phyloP scores from a whole-genome alignment of 2,888 invertebrate genomes.

The Odontothrips loti region DNA sequence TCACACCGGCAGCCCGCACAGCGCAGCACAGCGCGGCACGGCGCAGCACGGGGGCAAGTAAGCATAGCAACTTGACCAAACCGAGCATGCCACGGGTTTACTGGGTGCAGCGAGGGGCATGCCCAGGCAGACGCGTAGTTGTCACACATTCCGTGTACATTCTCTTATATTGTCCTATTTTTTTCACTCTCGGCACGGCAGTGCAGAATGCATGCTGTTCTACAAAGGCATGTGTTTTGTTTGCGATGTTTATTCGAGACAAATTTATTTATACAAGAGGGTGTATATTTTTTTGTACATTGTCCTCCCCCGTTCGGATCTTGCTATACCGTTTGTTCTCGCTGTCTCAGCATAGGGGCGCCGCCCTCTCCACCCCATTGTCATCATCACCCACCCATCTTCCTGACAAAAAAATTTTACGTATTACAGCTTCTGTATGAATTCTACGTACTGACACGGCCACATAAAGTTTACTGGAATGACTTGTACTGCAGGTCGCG shows the following conservation, averaged over 20 bases:
- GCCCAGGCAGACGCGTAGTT: neutral
- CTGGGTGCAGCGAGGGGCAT: neutral
- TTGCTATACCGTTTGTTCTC: no score
- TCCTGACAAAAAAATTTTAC: neutral
- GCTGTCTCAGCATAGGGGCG: neutral
- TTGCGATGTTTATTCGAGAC: no score
- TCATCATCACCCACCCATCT: neutral
- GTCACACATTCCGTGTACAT: neutral
- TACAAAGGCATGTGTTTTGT: no score
- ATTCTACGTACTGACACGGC: neutral
- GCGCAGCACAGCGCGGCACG: neutral
- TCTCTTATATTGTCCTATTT: no score
- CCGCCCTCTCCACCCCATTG: neutral
- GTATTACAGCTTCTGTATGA: no score
- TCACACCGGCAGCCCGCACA: neutral
- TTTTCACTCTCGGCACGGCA: no score
- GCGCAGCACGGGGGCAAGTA: slow-evolving; percentile 20
- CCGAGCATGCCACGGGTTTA: neutral
- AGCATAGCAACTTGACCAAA: neutral
- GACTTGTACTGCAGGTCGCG: neutral
- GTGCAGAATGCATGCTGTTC: no score
- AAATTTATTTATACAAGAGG: no score
- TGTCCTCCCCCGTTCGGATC: no score
- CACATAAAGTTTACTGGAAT: neutral
- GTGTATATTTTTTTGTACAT: no score